Evolutionary conservation across 1,140 invertebrate genomes (phyloP), one percentile per base, ranked within the genome.

Genomic region (Patella vulgata): DNA sequence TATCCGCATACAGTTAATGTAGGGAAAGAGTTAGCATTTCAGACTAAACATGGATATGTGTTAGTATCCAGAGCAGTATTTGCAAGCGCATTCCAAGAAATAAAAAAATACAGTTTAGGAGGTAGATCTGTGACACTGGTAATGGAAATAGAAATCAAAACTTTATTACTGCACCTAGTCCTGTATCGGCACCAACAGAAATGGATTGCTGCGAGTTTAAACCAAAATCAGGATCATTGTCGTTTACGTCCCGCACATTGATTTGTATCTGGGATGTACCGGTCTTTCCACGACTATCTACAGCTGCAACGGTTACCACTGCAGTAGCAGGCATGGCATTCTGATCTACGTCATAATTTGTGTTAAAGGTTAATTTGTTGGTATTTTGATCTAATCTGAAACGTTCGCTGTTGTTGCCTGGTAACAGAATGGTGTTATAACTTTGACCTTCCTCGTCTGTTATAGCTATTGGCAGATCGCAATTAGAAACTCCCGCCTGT

Each of bases 401-500:
- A 14, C 52, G 50, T 33, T 62, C 59, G 31, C 52, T 62, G 52
- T 54, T 62, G 52, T 62, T 62, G 2, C 50, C 52, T 1, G 52
- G 27, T 19, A 43, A 12, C 4, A 62, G 39, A 44, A 68, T 63
- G 51, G 42, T 28, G 48, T 68, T 53, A 36, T 8, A 36, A 8
- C 14, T 36, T 14, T 36, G 33, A 5, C 28, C 48, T 47, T 68
- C 60, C 9, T 59, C 60, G 39, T 68, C 66, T 1, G 33, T 56
- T 0, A 36, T 36, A 14, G 33, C 14, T 8, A 61, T 23, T 3
- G 36, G 36, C 0, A 67, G 59, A 27, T 56, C 42, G 39, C 66
- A 68, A 5, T 43, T 44, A 14, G 55, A 59, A 21, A 58, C 52
- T 0, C 66, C 66, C 6, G 60, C 44, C 66, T 68, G 59, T 0